These are phyloP conservation scores for Gobius niger DNA, from an alignment of 2,113 vertebrate species.

Conservation along the genomic window DNA sequence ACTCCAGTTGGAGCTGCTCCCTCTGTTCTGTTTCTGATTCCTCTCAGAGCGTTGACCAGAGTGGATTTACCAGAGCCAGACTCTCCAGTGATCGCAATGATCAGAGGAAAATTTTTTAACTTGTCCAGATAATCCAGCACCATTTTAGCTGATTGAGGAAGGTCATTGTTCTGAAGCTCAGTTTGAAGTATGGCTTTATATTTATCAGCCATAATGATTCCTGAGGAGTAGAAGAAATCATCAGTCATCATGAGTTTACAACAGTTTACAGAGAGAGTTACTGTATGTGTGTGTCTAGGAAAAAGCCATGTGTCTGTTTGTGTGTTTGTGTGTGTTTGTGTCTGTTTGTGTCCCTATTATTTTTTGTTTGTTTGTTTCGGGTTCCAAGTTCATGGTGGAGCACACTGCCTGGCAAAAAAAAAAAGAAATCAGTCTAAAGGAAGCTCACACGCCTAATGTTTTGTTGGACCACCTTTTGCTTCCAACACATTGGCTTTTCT, in stretches of 20 bases:
- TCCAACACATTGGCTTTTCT: too few species aligned
- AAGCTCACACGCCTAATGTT: too few species aligned
- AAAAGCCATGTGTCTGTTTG: too few species aligned
- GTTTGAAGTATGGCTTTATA: background rate
- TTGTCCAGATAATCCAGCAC: background rate
- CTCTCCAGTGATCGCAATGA: background rate
- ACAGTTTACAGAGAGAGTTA: too few species aligned
- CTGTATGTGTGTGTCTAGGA: too few species aligned
- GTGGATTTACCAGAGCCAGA: slow-evolving; percentile 3
- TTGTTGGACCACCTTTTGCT: too few species aligned
- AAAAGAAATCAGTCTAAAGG: too few species aligned
- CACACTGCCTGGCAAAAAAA: too few species aligned
- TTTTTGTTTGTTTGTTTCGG: too few species aligned
- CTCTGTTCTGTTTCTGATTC: background rate
- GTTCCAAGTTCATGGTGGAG: too few species aligned
- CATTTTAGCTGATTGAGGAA: background rate
- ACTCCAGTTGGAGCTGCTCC: background rate
- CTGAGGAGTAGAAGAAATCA: background rate
- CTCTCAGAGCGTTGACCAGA: background rate
- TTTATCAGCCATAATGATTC: background rate
- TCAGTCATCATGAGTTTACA: background rate
- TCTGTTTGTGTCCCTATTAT: too few species aligned
- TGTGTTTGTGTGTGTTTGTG: too few species aligned
- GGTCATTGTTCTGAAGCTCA: background rate
- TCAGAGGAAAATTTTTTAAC: background rate